Evolutionary conservation across 2,888 invertebrate genomes (phyloP), one percentile per base, ranked within the genome.

Genomic region (Noctuana brunneofusca): DNA sequence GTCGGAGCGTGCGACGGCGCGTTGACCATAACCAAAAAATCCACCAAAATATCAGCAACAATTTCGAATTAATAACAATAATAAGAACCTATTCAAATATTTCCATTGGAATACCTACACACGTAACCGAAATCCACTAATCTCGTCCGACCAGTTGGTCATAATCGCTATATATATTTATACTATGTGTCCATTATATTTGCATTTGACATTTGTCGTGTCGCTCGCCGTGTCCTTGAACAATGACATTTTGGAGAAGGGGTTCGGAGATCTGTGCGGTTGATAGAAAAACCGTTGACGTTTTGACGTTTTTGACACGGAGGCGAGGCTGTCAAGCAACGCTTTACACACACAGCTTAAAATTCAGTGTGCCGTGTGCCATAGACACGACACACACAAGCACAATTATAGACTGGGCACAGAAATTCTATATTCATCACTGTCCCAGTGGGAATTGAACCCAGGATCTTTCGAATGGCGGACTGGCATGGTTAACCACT

Each of bases 221-320:
- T 71, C 70, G 70, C 71, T 71, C 68, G 58, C 66, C 64, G 56
- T 75, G 75, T 78, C 89, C 89, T 89, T 89, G 88, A 87, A 83
- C 87, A 77, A 76, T 86, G 87, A 87, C 89, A 86, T 88, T 87
- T 81, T 64, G 75, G 81, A 83, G 86, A 87, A 84, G 76, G 84
- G 83, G 71, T 55, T 72, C 71, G 59, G 83, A 64, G 81, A 65
- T 81, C 83, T 79, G 75, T 59, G 20, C 68, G 43, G 1, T 16
- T 1, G 4, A 12, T 30, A n/a, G 5, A 35, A 35, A 58, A 58
- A 38, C 50, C 54, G 6, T 18, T 16, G 38, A 43, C 9, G 18
- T 14, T 12, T 41, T 41, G 1, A 41, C 4, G 11, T 3, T 1
- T 27, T 35, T 35, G 5, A n/a, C n/a, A n/a, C n/a, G n/a, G n/a